These are phyloP conservation scores for Lasaia peninsularis DNA, from an alignment of 1,140 invertebrate genomes.

Conservation along the genomic window DNA sequence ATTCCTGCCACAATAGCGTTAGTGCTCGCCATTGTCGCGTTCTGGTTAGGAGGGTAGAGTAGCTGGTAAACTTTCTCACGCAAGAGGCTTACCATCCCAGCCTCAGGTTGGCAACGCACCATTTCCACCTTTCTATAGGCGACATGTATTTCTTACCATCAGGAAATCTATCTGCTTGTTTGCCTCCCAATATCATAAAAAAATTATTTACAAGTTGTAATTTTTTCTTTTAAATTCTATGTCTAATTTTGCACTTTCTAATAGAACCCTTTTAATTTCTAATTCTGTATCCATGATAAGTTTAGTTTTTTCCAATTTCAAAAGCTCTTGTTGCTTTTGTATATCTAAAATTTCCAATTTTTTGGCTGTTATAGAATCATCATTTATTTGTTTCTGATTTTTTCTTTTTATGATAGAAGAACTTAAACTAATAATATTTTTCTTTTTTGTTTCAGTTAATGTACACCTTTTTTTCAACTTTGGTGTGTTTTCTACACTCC, in stretches of 20 bases:
- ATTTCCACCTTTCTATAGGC: too few species aligned
- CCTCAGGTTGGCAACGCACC: too few species aligned
- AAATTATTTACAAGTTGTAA: not conserved
- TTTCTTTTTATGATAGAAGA: not conserved
- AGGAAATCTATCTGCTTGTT: too few species aligned
- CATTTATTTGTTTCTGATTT: not conserved
- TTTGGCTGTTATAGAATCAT: not conserved
- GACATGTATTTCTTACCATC: too few species aligned
- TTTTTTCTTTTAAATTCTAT: slow-evolving; percentile 10
- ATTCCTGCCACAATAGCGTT: too few species aligned
- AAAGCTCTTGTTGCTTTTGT: not conserved
- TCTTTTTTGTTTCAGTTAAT: slow-evolving; percentile 8
- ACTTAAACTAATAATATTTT: not conserved
- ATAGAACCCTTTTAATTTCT: not conserved
- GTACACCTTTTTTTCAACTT: not conserved
- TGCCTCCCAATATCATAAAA: too few species aligned
- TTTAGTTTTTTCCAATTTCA: not conserved
- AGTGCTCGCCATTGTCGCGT: too few species aligned
- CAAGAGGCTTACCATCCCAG: too few species aligned
- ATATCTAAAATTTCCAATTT: not conserved
- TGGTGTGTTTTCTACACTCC: not conserved
- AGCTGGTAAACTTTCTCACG: too few species aligned
- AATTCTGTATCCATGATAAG: not conserved
- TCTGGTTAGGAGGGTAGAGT: too few species aligned
- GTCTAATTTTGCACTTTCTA: slow-evolving; percentile 7